A percentile compares a stretch with the other conserved stretches of the same genome.
Conservation (phyloP, 2,797 vertebrate species). For the Eleutherodactylus coqui region DNA sequence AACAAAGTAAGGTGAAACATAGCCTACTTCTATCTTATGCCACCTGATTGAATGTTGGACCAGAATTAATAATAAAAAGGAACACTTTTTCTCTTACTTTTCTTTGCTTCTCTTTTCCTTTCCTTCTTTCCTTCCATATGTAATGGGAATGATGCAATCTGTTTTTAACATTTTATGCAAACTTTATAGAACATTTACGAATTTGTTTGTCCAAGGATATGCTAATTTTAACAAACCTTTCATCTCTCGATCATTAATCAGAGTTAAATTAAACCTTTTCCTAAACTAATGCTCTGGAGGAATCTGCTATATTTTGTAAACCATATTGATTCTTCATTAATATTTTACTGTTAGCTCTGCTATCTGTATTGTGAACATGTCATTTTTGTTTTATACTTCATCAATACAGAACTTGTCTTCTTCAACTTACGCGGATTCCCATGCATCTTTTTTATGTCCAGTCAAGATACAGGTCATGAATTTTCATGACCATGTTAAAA, state of each 20-base stretch:
- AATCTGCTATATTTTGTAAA: background rate
- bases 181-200: background rate
- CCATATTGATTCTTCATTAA: conserved; percentile 1
- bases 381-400: conserved; percentile 38
- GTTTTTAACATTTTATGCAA: background rate
- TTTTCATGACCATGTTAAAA: conserved; percentile 54
- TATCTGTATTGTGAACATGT: background rate
- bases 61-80: background rate
- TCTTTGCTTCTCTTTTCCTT: no score
- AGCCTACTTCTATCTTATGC: background rate
- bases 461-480: conserved; percentile 47
- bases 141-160: background rate
- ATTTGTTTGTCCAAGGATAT: background rate
- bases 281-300: background rate
- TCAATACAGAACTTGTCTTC: conserved; percentile 40
- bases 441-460: conserved; percentile 45
- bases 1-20: no score
- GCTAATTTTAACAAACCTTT: background rate
- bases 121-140: no score
- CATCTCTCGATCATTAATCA: background rate
- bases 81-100: no score
- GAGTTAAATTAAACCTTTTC: background rate
- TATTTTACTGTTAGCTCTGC: conserved; percentile 14
- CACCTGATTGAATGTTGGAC: background rate
- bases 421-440: conserved; percentile 3